Conservation (phyloP, 2,888 invertebrate species). For the Cheilosia variabilis region DNA sequence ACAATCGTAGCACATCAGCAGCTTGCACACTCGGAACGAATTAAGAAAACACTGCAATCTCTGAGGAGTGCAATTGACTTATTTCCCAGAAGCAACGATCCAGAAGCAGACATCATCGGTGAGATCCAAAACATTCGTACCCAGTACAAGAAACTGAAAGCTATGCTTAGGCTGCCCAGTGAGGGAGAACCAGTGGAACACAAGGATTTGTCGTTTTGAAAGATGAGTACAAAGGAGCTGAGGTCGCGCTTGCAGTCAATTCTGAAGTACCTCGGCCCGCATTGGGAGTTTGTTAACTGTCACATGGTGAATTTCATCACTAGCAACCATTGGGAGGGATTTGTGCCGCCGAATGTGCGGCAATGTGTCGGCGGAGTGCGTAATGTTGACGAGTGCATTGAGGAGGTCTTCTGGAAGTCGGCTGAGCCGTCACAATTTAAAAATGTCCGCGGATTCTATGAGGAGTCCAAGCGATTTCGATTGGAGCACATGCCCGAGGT, state of each 20-base stretch:
- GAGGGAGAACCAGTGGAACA: slow-evolving; percentile 57
- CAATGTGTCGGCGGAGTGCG: slow-evolving; percentile 83
- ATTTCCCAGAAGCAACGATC: slow-evolving; percentile 88
- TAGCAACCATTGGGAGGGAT: slow-evolving; percentile 86
- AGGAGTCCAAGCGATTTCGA: slow-evolving; percentile 73
- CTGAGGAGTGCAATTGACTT: slow-evolving; percentile 86
- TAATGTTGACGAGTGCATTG: slow-evolving; percentile 83
- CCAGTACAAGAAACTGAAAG: slow-evolving; percentile 88
- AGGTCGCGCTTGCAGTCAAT: slow-evolving; percentile 84
- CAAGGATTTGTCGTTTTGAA: slow-evolving; percentile 79
- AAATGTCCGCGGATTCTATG: slow-evolving; percentile 76
- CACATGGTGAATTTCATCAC: slow-evolving; percentile 92
- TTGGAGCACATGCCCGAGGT: slow-evolving; percentile 76
- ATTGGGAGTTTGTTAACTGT: slow-evolving; percentile 88
- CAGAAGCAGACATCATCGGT: slow-evolving; percentile 87
- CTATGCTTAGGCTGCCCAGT: slow-evolving; percentile 83
- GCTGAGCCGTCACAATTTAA: slow-evolving; percentile 76
- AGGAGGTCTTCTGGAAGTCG: slow-evolving; percentile 84
- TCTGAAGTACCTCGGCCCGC: slow-evolving; percentile 85
- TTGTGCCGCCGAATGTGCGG: slow-evolving; percentile 85
- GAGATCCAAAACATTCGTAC: slow-evolving; percentile 87
- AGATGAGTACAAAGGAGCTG: slow-evolving; percentile 49
- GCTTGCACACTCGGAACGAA: slow-evolving; percentile 85
- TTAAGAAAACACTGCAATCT: slow-evolving; percentile 85
- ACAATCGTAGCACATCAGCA: slow-evolving; percentile 85